Evolutionary conservation across 2,797 vertebrate species (phyloP).

Genomic region (Scyliorhinus canicula): DNA sequence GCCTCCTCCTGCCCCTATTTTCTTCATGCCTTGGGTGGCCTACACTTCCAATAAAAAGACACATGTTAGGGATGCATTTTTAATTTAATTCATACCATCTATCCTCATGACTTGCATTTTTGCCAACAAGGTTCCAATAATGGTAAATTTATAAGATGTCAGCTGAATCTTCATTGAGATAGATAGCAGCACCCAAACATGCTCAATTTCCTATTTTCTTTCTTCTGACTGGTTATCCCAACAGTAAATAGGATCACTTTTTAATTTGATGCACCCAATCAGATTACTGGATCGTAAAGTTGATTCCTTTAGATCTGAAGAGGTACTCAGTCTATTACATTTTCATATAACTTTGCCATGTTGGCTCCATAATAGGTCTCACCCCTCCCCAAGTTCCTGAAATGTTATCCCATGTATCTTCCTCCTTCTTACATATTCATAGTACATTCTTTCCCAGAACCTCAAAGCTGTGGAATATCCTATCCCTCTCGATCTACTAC

Average conservation of each 20-base stretch:
- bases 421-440: not conserved
- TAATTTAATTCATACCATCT: not conserved
- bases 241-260: not conserved
- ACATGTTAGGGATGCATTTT: not conserved
- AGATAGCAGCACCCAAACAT: not conserved
- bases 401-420: not conserved
- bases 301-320: not conserved
- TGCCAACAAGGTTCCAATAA: not conserved
- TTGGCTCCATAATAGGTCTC: not conserved
- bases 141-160: not conserved
- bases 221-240: not conserved
- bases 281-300: not conserved
- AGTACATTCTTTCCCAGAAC: not conserved
- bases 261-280: not conserved
- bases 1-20: too few species aligned
- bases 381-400: not conserved
- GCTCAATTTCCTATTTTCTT: not conserved
- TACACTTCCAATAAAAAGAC: not conserved
- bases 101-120: not conserved
- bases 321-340: not conserved
- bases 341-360: not conserved
- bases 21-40: not conserved
- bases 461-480: not conserved
- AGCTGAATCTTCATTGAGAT: not conserved
- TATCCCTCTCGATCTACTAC: too few species aligned